A percentile compares a stretch with the other conserved stretches of the same genome.
Conservation (phyloP, 2,888 invertebrate genomes). For the Melangyna quadrimaculata region DNA sequence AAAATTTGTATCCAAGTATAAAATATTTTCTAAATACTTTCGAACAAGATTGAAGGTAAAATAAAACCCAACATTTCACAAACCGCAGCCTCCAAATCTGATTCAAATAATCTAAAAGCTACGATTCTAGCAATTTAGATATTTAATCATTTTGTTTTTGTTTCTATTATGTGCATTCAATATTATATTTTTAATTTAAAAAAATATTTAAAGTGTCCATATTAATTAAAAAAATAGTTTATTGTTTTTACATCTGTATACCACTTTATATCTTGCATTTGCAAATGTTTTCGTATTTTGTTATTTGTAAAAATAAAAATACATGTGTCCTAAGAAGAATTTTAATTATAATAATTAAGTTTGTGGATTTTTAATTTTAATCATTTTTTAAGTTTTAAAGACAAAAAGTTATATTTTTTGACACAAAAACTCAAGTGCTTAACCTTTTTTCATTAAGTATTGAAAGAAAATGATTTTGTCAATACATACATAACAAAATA, state of each 20-base stretch:
- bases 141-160: slow-evolving; percentile 11
- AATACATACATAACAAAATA: neutral
- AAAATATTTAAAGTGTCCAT: slow-evolving; percentile 8
- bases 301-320: neutral
- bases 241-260: neutral
- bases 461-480: neutral
- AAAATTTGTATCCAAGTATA: slow-evolving; percentile 26
- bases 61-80: slow-evolving; percentile 2
- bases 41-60: neutral
- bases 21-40: slow-evolving; percentile 17
- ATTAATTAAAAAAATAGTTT: neutral
- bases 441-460: neutral
- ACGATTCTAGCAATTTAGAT: neutral
- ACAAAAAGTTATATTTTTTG: neutral
- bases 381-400: neutral
- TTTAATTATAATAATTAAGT: neutral
- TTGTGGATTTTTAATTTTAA: neutral
- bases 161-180: slow-evolving; percentile 42
- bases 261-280: neutral
- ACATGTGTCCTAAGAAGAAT: neutral
- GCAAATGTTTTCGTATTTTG: neutral
- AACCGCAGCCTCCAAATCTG: neutral
- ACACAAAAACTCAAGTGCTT: slow-evolving; percentile 5
- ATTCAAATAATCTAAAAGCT: neutral
- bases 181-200: no score